These are phyloP conservation scores for Nomada ferruginata DNA, from an alignment of 2,888 invertebrate genomes.

Conservation along the genomic window DNA sequence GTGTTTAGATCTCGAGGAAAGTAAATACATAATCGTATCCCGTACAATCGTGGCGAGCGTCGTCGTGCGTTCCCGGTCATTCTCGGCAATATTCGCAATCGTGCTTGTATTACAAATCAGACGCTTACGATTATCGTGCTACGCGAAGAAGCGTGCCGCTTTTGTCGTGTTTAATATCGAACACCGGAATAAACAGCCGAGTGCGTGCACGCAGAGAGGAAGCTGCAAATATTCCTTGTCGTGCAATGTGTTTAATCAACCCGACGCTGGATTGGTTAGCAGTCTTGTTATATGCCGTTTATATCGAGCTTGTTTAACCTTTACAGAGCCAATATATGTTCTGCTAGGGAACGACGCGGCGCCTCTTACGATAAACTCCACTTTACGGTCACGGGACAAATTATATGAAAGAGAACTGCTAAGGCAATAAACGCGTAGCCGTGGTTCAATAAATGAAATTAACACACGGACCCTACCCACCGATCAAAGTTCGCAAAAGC, in stretches of 20 bases:
- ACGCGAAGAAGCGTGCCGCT: background rate
- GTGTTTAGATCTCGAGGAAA: background rate
- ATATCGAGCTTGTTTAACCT: slow-evolving; percentile 29
- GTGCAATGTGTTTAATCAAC: slow-evolving; percentile 24
- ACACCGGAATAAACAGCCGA: background rate
- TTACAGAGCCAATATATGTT: slow-evolving; percentile 26
- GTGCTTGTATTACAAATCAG: background rate
- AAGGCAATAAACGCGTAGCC: slow-evolving; percentile 44
- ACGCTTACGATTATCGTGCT: background rate
- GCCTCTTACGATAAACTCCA: slow-evolving; percentile 24
- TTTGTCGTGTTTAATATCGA: slow-evolving; percentile 15
- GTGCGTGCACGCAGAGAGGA: background rate
- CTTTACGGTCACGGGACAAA: slow-evolving; percentile 35
- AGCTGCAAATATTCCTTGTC: slow-evolving; percentile 9
- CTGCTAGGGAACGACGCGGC: background rate
- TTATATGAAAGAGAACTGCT: slow-evolving; percentile 33
- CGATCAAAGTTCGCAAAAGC: slow-evolving; percentile 28
- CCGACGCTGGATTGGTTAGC: slow-evolving; percentile 10
- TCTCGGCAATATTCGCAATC: slow-evolving; percentile 16
- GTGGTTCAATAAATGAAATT: slow-evolving; percentile 41
- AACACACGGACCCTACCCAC: slow-evolving; percentile 25
- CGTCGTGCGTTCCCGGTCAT: slow-evolving; percentile 21
- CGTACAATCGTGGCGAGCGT: background rate
- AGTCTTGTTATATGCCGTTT: slow-evolving; percentile 21
- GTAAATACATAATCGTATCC: background rate